Evolutionary conservation across 2,113 vertebrate genomes (phyloP).

Genomic region (Leptosomus discolor): DNA sequence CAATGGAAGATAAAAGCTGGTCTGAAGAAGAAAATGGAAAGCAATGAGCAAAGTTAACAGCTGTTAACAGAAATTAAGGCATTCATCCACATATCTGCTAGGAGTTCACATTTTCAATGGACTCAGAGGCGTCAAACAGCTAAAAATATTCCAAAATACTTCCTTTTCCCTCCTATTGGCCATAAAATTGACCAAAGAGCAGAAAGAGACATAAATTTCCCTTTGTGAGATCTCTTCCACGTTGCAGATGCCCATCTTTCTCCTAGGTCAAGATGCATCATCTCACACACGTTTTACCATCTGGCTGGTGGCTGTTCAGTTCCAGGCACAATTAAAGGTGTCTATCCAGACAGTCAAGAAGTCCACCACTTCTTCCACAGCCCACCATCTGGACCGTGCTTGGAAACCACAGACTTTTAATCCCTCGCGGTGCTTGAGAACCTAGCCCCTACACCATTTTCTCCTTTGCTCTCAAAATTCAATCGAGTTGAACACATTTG

Average conservation of each 20-base stretch:
- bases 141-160: neutral
- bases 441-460: neutral
- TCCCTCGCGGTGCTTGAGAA: neutral
- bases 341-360: neutral
- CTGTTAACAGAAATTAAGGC: neutral
- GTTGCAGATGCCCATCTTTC: neutral
- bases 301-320: neutral
- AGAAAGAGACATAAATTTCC: neutral
- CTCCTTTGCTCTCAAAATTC: neutral
- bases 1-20: neutral
- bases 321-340: neutral
- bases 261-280: neutral
- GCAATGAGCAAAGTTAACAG: neutral
- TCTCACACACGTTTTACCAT: accelerated
- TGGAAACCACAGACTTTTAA: accelerated
- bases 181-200: neutral
- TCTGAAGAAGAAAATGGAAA: neutral
- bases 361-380: neutral
- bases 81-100: neutral
- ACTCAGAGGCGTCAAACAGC: neutral
- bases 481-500: neutral
- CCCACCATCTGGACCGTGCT: accelerated
- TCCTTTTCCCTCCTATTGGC: neutral
- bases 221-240: neutral
- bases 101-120: neutral